Conservation (phyloP, 2,888 invertebrate genomes). For the Trachelus iudaicus region DNA sequence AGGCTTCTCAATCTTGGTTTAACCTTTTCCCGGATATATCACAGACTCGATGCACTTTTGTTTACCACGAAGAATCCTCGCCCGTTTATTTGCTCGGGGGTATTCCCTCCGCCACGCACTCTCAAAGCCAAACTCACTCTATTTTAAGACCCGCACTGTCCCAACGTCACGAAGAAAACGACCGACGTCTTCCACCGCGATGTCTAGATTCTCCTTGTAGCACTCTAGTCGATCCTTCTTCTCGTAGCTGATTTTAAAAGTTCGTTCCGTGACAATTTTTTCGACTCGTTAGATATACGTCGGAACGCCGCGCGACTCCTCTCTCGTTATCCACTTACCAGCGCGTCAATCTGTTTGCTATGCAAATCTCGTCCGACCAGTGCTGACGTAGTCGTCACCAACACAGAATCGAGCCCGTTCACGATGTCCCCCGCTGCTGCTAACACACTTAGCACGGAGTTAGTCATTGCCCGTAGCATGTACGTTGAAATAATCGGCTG, state of each 20-base stretch:
- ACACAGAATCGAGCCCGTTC: slow-evolving; percentile 36
- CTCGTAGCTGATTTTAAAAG: not conserved
- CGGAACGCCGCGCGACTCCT: slow-evolving; percentile 26
- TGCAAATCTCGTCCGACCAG: slow-evolving; percentile 61
- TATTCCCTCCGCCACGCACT: not conserved
- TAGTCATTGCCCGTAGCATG: slow-evolving; percentile 54
- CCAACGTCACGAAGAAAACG: not conserved
- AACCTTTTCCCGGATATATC: slow-evolving; percentile 1
- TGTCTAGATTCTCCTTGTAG: not conserved
- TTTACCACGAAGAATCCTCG: not conserved
- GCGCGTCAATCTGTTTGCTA: slow-evolving; percentile 63
- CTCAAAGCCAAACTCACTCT: not conserved
- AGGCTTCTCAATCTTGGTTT: not conserved
- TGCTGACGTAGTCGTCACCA: slow-evolving; percentile 52
- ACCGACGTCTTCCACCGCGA: not conserved
- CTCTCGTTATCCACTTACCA: slow-evolving; percentile 60
- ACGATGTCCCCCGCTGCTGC: slow-evolving; percentile 46
- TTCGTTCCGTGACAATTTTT: slow-evolving; percentile 7
- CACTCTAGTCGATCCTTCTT: not conserved
- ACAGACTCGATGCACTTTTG: slow-evolving; percentile 1
- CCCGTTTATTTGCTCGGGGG: not conserved
- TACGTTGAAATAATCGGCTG: slow-evolving; percentile 21
- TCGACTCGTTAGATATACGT: not conserved
- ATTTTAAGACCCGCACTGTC: slow-evolving; percentile 2
- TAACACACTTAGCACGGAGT: slow-evolving; percentile 50